Base-by-base conservation (phyloP, 1,140 invertebrate species). In the Drosophila pseudoobscura region DNA sequence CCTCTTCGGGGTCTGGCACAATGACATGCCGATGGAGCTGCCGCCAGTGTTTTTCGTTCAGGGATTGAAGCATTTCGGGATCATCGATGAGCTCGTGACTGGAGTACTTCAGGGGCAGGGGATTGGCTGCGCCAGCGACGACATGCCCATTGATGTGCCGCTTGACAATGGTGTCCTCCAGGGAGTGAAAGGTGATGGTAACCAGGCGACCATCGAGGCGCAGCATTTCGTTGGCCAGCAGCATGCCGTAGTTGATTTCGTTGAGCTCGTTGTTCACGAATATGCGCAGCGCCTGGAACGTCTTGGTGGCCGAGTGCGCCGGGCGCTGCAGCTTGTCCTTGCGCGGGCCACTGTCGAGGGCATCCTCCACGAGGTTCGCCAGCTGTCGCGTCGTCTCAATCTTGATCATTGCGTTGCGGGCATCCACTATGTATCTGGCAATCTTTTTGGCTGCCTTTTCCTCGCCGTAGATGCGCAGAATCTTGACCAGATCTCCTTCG, bases 261-360 rank as follows among this genome's bases (percentile, higher is more conserved):
- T 99, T 99, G 0, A 99, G 92, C 93, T 99, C 98, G 92, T 99
- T 97, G 91, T 99, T 99, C 0, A 99, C 97, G 92, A 99, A 98
- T 72, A 99, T 99, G 77, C 98, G 93, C 58, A 99, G 91, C 0
- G 98, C 98, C 93, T 98, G 97, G 93, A 99, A 99, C 0, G 97
- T 95, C 94, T 97, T 98, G 3, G 97, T 98, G 0, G 98, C 98
- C 66, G 94, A 93, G 90, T 98, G 97, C 6, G 95, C 91, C n/a
- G 93, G 93, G 76, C 96, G 93, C 44, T 95, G 93, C 31, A 97
- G 88, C 92, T 95, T 96, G 91, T 98, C 97, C 29, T 93, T 60
- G 75, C 93, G 80, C 47, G 91, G 76, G 61, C 95, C 93, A 80
- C 66, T 71, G 5, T 62, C 93, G 6, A 85, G 46, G 11, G 63